phyloP scores from a whole-genome alignment of 2,113 vertebrate genomes.

The Cebidichthys violaceus region DNA sequence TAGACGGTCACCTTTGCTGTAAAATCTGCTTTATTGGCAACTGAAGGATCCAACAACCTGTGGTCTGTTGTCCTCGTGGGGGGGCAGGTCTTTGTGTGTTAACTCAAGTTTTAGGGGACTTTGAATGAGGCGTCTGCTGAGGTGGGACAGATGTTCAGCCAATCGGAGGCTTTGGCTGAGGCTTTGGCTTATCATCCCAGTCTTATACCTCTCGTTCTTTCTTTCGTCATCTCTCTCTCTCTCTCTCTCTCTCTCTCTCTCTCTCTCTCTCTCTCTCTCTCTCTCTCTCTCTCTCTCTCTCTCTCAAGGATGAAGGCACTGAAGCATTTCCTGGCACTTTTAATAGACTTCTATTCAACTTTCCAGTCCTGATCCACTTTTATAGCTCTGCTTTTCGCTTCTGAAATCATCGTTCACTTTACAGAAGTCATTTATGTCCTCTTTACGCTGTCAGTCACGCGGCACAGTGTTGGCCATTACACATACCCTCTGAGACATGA shows the following conservation, averaged over 20 bases:
- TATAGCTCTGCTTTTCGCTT: conserved; percentile 48
- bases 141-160: conserved; percentile 56
- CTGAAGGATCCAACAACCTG: conserved; percentile 51
- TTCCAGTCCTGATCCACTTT: conserved; percentile 60
- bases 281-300: neutral
- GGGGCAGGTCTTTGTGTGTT: conserved; percentile 18
- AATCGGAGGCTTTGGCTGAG: conserved; percentile 36
- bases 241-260: neutral
- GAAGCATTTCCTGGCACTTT: conserved; percentile 68
- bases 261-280: neutral
- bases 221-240: conserved; percentile 36
- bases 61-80: conserved; percentile 21
- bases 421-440: conserved; percentile 51
- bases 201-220: conserved; percentile 41
- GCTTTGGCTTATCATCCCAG: conserved; percentile 42
- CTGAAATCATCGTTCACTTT: conserved; percentile 60
- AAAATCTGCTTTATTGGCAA: conserved; percentile 61
- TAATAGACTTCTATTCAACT: conserved; percentile 74
- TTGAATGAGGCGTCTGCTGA: conserved; percentile 33
- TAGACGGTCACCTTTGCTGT: conserved; percentile 68
- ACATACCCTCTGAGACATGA: conserved; percentile 26
- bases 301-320: conserved; percentile 52
- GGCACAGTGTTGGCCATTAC: conserved; percentile 30
- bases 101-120: conserved; percentile 32
- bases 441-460: conserved; percentile 37